Conservation (phyloP, 2,797 vertebrate species). For the Pangasius sanitwongsei region DNA sequence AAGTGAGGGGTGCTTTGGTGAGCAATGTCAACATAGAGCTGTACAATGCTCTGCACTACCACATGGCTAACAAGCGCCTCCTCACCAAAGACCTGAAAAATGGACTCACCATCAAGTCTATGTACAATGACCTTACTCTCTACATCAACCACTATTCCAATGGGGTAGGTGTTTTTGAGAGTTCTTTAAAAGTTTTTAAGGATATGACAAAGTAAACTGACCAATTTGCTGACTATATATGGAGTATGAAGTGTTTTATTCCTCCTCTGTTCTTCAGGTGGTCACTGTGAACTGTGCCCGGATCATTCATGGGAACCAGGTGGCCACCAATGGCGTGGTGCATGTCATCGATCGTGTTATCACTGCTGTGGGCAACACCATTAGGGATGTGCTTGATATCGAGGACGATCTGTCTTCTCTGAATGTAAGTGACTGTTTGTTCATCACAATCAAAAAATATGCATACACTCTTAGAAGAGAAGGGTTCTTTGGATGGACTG, state of each 20-base stretch:
- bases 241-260: not conserved
- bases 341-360: slow-evolving; percentile 94
- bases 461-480: too few species aligned
- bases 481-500: not conserved
- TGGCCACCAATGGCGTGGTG: slow-evolving; percentile 97
- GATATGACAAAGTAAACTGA: not conserved
- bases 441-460: not conserved
- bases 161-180: slow-evolving; percentile 78
- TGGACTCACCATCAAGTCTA: slow-evolving; percentile 84
- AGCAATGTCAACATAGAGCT: slow-evolving; percentile 96
- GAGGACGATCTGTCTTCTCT: slow-evolving; percentile 88
- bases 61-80: slow-evolving; percentile 91
- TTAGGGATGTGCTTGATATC: slow-evolving; percentile 83
- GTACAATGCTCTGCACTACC: slow-evolving; percentile 93
- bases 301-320: slow-evolving; percentile 92
- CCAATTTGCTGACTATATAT: not conserved
- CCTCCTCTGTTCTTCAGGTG: slow-evolving; percentile 73
- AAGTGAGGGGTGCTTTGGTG: slow-evolving; percentile 80
- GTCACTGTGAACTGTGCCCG: slow-evolving; percentile 98
- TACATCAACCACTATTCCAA: slow-evolving; percentile 94
- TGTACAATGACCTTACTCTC: slow-evolving; percentile 89
- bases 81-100: slow-evolving; percentile 95
- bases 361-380: slow-evolving; percentile 82
- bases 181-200: not conserved
- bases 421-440: slow-evolving; percentile 72